Conservation (phyloP, 2,113 vertebrate species). For the Toxotes chatareus region DNA sequence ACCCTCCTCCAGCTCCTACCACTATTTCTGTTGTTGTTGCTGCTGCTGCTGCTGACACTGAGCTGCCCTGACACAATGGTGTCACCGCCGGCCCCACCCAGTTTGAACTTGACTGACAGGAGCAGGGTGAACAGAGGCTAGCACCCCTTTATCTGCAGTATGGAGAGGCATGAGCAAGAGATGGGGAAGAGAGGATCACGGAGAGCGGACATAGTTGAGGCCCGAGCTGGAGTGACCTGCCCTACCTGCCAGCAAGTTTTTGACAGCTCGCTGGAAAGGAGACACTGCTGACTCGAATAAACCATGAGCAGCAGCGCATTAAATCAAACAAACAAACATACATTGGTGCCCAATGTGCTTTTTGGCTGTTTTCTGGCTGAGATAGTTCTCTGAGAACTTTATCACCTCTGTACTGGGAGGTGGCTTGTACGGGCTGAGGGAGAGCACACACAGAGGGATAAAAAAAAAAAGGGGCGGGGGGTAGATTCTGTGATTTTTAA, state of each 20-base stretch:
- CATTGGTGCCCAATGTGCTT: too few relatives aligned
- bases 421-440: neutral
- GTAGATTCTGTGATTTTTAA: constrained; percentile 42
- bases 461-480: neutral
- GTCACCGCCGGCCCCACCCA: constrained; percentile 52
- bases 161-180: neutral
- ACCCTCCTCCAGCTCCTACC: constrained; percentile 9
- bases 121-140: constrained; percentile 18
- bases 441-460: constrained; percentile 24
- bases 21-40: neutral
- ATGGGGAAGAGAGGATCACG: neutral
- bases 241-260: too few relatives aligned
- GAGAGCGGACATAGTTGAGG: too few relatives aligned
- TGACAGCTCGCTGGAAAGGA: constrained; percentile 31
- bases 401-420: constrained; percentile 12
- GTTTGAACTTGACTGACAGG: constrained; percentile 27
- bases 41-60: constrained; percentile 47
- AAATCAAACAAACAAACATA: neutral
- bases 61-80: constrained; percentile 73
- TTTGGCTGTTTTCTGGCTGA: neutral
- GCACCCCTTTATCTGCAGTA: neutral
- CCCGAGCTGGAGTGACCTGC: too few relatives aligned
- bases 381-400: neutral
- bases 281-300: constrained; percentile 12
- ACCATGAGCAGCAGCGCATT: neutral